Evolutionary conservation across 2,797 vertebrate genomes (phyloP).

Genomic region (Arrhamphus sclerolepis): DNA sequence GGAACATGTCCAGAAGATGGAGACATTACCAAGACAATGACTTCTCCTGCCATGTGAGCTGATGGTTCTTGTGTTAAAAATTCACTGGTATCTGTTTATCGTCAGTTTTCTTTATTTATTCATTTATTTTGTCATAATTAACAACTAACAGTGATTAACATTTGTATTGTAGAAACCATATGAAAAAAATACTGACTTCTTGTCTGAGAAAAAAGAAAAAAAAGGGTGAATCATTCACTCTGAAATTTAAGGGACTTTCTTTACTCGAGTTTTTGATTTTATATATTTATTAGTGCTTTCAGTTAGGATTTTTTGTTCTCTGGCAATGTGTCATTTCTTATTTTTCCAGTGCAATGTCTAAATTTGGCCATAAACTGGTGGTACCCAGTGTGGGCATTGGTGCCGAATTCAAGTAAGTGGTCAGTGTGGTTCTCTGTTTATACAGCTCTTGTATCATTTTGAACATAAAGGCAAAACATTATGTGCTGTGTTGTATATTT

Average conservation of each 20-base stretch:
- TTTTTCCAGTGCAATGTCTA: slow-evolving; percentile 76
- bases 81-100: not conserved
- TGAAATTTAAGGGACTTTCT: too few species aligned
- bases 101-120: not conserved
- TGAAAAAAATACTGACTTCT: slow-evolving; percentile 1
- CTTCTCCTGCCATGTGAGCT: slow-evolving; percentile 69
- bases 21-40: slow-evolving; percentile 58
- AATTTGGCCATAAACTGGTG: slow-evolving; percentile 84
- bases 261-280: slow-evolving; percentile 21
- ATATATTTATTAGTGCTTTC: not conserved
- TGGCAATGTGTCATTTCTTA: too few species aligned
- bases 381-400: slow-evolving; percentile 67
- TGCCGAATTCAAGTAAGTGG: slow-evolving; percentile 59
- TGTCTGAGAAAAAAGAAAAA: not conserved
- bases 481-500: not conserved
- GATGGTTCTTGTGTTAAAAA: not conserved
- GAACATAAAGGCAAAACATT: not conserved
- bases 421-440: not conserved
- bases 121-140: not conserved
- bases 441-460: not conserved
- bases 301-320: slow-evolving; percentile 6
- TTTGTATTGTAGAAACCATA: not conserved
- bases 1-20: slow-evolving; percentile 61
- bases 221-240: not conserved
- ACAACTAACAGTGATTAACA: not conserved